Evolutionary conservation across 2,888 invertebrate genomes (phyloP), one percentile per base, ranked within the genome.

Genomic region (Oligia fasciuncula): DNA sequence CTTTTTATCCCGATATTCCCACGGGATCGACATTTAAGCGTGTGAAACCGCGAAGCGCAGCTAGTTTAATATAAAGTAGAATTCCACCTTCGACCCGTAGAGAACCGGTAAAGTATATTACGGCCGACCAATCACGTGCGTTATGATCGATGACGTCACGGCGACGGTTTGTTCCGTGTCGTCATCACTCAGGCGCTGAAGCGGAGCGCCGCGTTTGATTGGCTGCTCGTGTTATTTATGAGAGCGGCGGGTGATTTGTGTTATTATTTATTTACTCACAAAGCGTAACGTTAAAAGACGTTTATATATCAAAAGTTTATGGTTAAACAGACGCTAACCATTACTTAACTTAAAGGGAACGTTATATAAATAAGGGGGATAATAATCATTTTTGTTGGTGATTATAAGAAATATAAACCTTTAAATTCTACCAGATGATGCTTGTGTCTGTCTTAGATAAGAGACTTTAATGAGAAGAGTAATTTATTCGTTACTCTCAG

Each of bases 101-200:
- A n/a, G 40, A 43, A n/a, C 60, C n/a, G n/a, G n/a, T 60, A 19
- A 71, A 71, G 71, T 57, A n/a, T 57, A 71, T 4, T n/a, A 72
- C 66, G 17, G 46, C 13, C 35, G 23, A 76, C 57, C 79, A 70
- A 78, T 80, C 76, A 85, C 67, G 76, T 83, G 83, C 80, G 76
- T 11, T 43, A 76, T 85, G 87, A 81, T 79, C 67, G 83, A 87
- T 83, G 80, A 87, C 77, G 80, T 80, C 73, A 76, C 72, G 35
- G 63, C 13, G 35, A 57, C 72, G 79, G 82, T 79, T 73, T 67
- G 54, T 40, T 29, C 29, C 49, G 46, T 69, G 75, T 62, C 80
- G 75, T 73, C 84, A 75, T 79, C 83, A 68, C 40, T 76, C 73
- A 73, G 17, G 14, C 72, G 40, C 62, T 72, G 60, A 79, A 76